Conservation (phyloP, 2,113 vertebrate genomes). For the Pampusana beccarii region DNA sequence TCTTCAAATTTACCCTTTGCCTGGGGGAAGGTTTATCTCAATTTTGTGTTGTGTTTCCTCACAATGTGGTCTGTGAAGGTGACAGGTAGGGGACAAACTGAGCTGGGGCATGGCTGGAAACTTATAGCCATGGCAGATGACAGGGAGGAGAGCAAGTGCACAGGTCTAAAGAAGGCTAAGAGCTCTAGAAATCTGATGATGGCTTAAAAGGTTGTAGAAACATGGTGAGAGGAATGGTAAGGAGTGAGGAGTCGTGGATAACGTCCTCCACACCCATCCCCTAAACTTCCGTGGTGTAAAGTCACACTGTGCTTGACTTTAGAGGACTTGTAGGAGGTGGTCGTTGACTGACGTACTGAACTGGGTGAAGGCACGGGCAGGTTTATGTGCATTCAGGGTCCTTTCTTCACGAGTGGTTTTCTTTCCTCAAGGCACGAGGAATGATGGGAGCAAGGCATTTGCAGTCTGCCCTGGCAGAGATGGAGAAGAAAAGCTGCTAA, state of each 20-base stretch:
- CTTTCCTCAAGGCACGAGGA: not conserved
- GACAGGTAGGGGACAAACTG: not conserved
- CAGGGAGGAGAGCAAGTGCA: not conserved
- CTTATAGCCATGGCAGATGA: not conserved
- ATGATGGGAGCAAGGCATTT: accelerated
- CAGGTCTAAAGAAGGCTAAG: not conserved
- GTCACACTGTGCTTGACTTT: not conserved
- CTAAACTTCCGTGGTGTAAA: not conserved
- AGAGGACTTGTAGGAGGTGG: not conserved
- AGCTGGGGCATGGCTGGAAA: not conserved
- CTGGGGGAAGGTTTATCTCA: not conserved
- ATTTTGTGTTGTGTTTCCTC: not conserved
- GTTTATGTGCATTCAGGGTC: not conserved
- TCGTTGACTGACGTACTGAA: not conserved
- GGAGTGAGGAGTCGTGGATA: not conserved
- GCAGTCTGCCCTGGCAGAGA: not conserved
- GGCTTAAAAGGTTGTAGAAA: not conserved
- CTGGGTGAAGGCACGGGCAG: not conserved
- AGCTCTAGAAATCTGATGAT: not conserved
- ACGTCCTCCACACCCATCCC: accelerated
- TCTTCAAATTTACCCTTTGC: not conserved
- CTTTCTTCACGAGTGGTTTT: not conserved
- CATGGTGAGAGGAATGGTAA: not conserved
- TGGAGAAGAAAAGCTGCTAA: not conserved
- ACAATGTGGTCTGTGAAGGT: not conserved